phyloP scores from a whole-genome alignment of 2,113 vertebrate species.

The Gasterosteus aculeatus region DNA sequence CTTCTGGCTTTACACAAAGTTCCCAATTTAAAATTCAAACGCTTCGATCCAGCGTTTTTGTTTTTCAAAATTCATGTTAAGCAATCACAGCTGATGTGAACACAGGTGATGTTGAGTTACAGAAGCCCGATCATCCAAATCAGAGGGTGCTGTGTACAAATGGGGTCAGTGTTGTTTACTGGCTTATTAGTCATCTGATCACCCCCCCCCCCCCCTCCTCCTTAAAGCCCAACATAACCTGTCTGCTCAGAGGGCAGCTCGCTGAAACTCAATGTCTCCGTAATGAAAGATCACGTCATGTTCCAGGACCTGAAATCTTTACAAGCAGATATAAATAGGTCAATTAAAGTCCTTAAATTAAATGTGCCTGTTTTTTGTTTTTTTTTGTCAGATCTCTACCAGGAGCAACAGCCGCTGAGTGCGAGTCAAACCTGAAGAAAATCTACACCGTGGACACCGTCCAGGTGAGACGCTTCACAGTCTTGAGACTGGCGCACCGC shows the following conservation, averaged over 20 bases:
- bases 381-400: constrained; percentile 86
- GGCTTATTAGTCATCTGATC: constrained; percentile 65
- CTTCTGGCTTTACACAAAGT: neutral
- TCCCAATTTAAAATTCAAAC: neutral
- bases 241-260: constrained; percentile 30
- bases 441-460: constrained; percentile 94
- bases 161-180: constrained; percentile 75
- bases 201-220: accelerated
- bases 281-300: neutral
- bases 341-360: neutral
- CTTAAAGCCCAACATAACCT: neutral
- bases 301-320: neutral
- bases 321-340: neutral
- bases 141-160: constrained; percentile 45
- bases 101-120: constrained; percentile 23
- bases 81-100: constrained; percentile 16
- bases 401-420: constrained; percentile 94
- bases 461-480: constrained; percentile 82
- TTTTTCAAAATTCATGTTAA: neutral
- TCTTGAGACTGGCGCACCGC: neutral
- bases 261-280: constrained; percentile 2
- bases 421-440: constrained; percentile 94
- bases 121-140: constrained; percentile 37
- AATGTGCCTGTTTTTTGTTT: neutral
- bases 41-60: neutral